Base-by-base conservation (phyloP, 2,113 vertebrate genomes). In the Pelecanus crispus region DNA sequence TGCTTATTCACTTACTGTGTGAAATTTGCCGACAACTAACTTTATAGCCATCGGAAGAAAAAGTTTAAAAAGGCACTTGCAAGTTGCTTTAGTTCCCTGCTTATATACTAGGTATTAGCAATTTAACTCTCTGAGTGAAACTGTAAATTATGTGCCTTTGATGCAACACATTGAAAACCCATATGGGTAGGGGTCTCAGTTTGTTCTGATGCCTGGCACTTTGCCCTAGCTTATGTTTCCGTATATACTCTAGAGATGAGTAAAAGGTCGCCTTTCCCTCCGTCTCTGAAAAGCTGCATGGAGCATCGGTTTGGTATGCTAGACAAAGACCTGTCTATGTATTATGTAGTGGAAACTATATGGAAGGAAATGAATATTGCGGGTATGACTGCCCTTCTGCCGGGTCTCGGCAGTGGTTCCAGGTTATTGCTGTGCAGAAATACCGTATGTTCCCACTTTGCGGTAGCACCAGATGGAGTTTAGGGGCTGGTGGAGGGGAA, bases 201-300 rank as follows among this genome's bases (percentile, higher is more conserved):
- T 78, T 92, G 93, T 62, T 74, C 20, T 86, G 81, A 7, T 89
- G 82, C 66, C 9, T 71, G 86, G 75, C 68, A 38, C 47, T 65
- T 81, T 80, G 56, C 58, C 70, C 29, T 66, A 68, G 49, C 84
- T 85, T 32, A 38, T 36, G 52, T 95, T 75, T 83, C 91, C 53
- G 72, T 56, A 58, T 38, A 15, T 24, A 19, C 61, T 59, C 44
- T 38, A n/a, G 74, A 83, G 50, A 92, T 88, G 85, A 90, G 81
- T 92, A 95, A 94, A 96, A 88, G 80, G 70, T 81, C 50, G 66
- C 83, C n/a, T 95, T 90, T 77, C 22, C 49, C n/a, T 78, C 55
- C 26, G 49, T 25, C 44, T 45, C 3, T 0, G 1, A 36, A 61
- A 73, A 68, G 67, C 94, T 93, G 92, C 42, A 38, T 58, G 81